Evolutionary conservation across 2,888 invertebrate genomes (phyloP), one percentile per base, ranked within the genome.

Genomic region (Ornithoptera alexandrae): DNA sequence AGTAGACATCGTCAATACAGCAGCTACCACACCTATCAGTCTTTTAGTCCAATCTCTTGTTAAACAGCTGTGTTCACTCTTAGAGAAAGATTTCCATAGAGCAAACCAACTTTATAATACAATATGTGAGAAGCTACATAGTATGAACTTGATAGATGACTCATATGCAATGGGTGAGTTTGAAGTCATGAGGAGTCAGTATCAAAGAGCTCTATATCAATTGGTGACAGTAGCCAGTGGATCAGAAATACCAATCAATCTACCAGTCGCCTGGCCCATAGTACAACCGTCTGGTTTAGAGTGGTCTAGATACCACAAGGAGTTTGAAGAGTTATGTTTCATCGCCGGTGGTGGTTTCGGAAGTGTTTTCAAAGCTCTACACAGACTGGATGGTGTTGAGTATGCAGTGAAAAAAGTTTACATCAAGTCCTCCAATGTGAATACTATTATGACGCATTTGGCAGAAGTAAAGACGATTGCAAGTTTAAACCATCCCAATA

Each of bases 391-490:
- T 80, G 95, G 95, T 8, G 94, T 94, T 2, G 94, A 95, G 77
- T 97, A 97, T 89, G 97, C 97, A 0, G 93, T 97, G 0, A 97
- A 97, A 83, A 96, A 97, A 82, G 96, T 95, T 57, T 90, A 88
- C 72, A 95, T 95, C 50, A 93, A 94, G 74, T 94, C 95, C 0
- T 93, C 93, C 12, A 94, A 94, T 75, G 93, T 95, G 0, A 90
- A 94, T 71, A 93, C 94, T 0, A 94, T 96, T 22, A 92, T 94
- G 85, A 93, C 92, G 61, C 95, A 95, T 86, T 87, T 97, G 59
- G 92, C 95, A 4, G 97, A 97, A 93, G 97, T 97, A 0, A 96
- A 96, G 87, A 96, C 96, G 2, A 94, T 97, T 74, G 97, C 97
- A 0, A 94, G 94, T 78, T 87, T 97, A 39, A 95, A 96, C 79